A percentile compares a stretch with the other conserved stretches of the same genome.
phyloP scores from a whole-genome alignment of 1,140 invertebrate species.

The Dreissena polymorpha region DNA sequence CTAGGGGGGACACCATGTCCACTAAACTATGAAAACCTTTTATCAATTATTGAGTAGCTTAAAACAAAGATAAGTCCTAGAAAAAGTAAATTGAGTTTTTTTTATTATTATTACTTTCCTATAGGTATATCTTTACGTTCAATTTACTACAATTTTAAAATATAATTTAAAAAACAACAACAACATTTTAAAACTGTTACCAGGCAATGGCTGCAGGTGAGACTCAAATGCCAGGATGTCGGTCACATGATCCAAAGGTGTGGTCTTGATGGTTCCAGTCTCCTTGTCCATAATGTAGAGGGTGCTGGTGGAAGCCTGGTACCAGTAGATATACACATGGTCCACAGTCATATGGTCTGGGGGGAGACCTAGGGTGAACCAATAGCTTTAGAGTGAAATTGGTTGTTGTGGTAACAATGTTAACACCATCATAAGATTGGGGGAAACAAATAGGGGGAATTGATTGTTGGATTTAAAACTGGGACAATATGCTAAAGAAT shows the following conservation, averaged over 20 bases:
- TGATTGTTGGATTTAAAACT: too few relatives aligned
- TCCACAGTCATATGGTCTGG: conserved; percentile 79
- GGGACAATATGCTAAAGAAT: too few relatives aligned
- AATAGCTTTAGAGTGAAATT: background rate
- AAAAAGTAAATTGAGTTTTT: too few relatives aligned
- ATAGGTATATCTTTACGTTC: too few relatives aligned
- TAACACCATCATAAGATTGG: background rate
- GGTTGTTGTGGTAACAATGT: background rate
- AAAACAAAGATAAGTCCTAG: too few relatives aligned
- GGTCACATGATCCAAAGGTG: conserved; percentile 63
- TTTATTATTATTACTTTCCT: too few relatives aligned
- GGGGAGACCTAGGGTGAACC: conserved; percentile 73
- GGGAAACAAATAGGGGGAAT: too few relatives aligned
- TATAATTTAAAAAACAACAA: too few relatives aligned
- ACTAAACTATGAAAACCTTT: too few relatives aligned
- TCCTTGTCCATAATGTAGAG: conserved; percentile 85
- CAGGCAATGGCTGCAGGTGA: conserved; percentile 88
- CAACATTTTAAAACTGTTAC: conserved; percentile 59
- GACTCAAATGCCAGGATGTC: conserved; percentile 86
- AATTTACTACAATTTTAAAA: too few relatives aligned
- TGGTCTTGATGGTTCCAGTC: conserved; percentile 70
- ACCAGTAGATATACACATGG: conserved; percentile 78
- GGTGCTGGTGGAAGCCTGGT: conserved; percentile 81
- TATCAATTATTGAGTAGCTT: too few relatives aligned
- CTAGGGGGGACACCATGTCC: too few relatives aligned